Percentiles rank a stretch among this genome's conserved stretches.
Evolutionary conservation across 2,888 invertebrate species (phyloP).

Genomic region (Trichacis sp.): DNA sequence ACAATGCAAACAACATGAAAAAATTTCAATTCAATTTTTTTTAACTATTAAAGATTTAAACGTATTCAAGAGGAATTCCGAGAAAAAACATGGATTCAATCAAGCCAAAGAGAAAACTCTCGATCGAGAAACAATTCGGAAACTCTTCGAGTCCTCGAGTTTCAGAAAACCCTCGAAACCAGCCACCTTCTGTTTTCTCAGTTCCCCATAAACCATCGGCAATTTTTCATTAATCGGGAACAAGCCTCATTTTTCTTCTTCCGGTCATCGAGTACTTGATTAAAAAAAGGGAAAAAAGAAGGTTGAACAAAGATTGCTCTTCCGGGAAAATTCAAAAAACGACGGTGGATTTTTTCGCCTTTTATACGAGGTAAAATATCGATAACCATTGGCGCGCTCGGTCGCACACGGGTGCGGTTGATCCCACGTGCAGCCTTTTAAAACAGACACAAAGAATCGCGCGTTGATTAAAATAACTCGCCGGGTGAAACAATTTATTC

Average conservation of each 20-base stretch:
- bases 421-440: neutral
- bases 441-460: neutral
- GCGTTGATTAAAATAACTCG: slow-evolving; percentile 1
- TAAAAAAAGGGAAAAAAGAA: neutral
- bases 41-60: neutral
- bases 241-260: neutral
- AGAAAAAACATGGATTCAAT: slow-evolving; percentile 24
- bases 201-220: slow-evolving; percentile 12
- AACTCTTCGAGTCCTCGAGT: slow-evolving; percentile 34
- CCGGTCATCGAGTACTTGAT: neutral
- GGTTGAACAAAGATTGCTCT: no score
- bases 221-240: slow-evolving; percentile 19
- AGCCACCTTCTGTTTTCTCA: slow-evolving; percentile 30
- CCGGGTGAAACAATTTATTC: neutral
- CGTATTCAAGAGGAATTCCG: slow-evolving; percentile 8
- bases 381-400: neutral
- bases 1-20: neutral
- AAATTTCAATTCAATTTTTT: neutral
- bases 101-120: slow-evolving; percentile 24
- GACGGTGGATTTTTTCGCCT: no score
- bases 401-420: neutral
- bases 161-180: slow-evolving; percentile 23
- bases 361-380: no score
- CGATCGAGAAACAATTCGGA: slow-evolving; percentile 20
- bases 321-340: no score